Percentiles rank a stretch among this genome's conserved stretches.
These are phyloP conservation scores for Phaethon lepturus DNA, from an alignment of 2,113 vertebrate genomes.

Conservation along the genomic window DNA sequence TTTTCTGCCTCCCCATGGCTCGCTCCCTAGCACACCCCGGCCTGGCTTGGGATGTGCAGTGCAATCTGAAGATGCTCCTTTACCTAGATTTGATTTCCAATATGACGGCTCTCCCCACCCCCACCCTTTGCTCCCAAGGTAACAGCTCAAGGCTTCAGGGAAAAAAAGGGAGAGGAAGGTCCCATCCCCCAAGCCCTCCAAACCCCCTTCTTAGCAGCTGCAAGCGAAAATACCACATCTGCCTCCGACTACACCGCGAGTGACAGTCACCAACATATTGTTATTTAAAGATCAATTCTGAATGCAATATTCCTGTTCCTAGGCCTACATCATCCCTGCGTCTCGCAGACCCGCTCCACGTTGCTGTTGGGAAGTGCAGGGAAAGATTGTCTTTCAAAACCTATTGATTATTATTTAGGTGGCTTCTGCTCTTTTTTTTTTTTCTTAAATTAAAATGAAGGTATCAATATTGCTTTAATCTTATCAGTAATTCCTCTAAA, in stretches of 20 bases:
- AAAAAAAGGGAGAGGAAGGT: constrained; percentile 44
- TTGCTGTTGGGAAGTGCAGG: not conserved
- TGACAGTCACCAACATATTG: constrained; percentile 60
- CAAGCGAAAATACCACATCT: constrained; percentile 64
- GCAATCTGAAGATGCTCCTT: constrained; percentile 23
- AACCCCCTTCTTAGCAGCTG: constrained; percentile 64
- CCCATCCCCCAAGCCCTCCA: constrained; percentile 60
- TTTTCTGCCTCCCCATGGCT: constrained; percentile 41
- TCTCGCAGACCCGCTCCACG: not conserved
- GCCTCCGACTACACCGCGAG: constrained; percentile 37
- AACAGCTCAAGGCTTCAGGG: constrained; percentile 61
- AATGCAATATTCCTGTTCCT: constrained; percentile 5
- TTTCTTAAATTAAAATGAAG: not conserved
- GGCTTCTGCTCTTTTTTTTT: not conserved
- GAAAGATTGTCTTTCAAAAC: constrained; percentile 18
- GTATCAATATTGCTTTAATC: constrained; percentile 23
- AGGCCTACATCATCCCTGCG: not conserved
- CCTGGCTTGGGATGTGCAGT: constrained; percentile 3
- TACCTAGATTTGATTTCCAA: constrained; percentile 63
- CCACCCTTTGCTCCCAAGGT: constrained; percentile 64
- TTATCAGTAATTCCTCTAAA: constrained; percentile 15
- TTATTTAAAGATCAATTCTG: constrained; percentile 66
- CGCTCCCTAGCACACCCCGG: not conserved
- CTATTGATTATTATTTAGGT: constrained; percentile 51
- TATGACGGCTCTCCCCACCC: constrained; percentile 56